phyloP scores from a whole-genome alignment of 2,797 vertebrate genomes.

The Chloroceryle amazona region DNA sequence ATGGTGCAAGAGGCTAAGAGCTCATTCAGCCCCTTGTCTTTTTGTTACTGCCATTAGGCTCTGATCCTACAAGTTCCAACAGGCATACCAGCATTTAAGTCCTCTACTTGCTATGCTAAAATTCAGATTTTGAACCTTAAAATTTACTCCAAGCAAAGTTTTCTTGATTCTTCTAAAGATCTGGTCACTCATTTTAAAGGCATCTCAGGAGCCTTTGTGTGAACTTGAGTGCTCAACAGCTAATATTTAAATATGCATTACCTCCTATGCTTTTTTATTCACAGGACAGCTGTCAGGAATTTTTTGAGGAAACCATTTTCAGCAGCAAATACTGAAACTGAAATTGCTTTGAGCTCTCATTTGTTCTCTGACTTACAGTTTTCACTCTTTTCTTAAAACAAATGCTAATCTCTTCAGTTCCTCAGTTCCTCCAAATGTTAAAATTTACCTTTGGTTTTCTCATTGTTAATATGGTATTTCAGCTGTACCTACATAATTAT shows the following conservation, averaged over 20 bases:
- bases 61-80: constrained; percentile 40
- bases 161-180: constrained; percentile 47
- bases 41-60: constrained; percentile 5
- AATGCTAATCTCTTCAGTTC: neutral
- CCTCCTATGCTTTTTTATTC: neutral
- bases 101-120: neutral
- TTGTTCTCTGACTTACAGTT: neutral
- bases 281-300: neutral
- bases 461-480: neutral
- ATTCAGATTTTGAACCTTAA: constrained; percentile 27
- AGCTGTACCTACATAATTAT: neutral
- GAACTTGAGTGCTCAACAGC: neutral
- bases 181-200: constrained; percentile 24
- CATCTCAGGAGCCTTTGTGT: neutral
- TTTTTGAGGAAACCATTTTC: neutral
- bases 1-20: constrained; percentile 48
- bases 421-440: neutral
- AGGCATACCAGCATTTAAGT: neutral
- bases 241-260: neutral
- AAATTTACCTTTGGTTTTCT: neutral
- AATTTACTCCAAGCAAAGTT: constrained; percentile 28
- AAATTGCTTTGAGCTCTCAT: neutral
- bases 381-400: neutral
- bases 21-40: constrained; percentile 35
- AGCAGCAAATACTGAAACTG: neutral